Evolutionary conservation across 2,113 vertebrate species (phyloP).

Genomic region (Bothrops jararaca): DNA sequence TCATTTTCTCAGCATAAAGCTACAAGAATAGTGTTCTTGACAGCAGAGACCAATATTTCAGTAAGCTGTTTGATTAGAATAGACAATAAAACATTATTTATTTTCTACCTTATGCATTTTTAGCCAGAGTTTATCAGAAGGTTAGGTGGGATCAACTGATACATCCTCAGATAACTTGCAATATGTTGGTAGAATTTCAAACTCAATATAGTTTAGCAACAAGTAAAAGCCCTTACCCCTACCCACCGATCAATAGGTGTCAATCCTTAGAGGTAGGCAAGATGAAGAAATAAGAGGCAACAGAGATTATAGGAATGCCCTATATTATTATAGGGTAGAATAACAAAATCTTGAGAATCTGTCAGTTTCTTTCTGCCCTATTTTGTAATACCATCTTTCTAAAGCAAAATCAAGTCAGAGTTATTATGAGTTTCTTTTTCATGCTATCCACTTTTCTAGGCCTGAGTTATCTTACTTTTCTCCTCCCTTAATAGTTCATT

Average conservation of each 20-base stretch:
- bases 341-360: not conserved
- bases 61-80: not conserved
- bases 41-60: not conserved
- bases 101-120: not conserved
- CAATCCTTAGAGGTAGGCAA: not conserved
- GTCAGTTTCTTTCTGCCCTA: not conserved
- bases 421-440: not conserved
- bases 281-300: not conserved
- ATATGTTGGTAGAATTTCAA: not conserved
- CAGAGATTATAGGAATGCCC: not conserved
- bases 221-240: not conserved
- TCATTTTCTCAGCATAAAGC: not conserved
- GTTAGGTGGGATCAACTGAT: not conserved
- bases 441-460: not conserved
- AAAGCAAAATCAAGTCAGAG: not conserved
- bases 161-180: not conserved
- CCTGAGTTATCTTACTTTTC: not conserved
- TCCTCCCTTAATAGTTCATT: not conserved
- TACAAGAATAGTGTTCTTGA: not conserved
- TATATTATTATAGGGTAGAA: not conserved
- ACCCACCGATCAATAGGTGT: not conserved
- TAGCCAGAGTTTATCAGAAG: not conserved
- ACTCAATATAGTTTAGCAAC: not conserved
- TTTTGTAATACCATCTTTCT: not conserved
- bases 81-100: not conserved